These are phyloP conservation scores for Aspidiotus rigidus DNA, from an alignment of 2,888 invertebrate species.

Conservation along the genomic window DNA sequence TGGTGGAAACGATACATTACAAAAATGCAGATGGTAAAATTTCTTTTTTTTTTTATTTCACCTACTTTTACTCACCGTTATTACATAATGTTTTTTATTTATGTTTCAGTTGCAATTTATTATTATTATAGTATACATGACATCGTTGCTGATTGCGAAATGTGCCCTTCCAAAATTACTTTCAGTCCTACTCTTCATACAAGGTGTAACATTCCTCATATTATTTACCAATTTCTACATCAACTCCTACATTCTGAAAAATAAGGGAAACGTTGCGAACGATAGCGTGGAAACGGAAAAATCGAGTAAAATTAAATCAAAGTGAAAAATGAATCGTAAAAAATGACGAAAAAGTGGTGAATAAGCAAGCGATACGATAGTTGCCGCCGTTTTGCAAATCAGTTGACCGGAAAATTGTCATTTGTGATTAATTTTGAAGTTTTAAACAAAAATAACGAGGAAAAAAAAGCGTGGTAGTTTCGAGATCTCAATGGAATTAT, in stretches of 20 bases:
- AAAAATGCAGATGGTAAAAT: slow-evolving; percentile 44
- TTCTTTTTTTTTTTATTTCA: too few species aligned
- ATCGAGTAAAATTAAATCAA: background rate
- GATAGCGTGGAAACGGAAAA: background rate
- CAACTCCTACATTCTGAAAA: slow-evolving; percentile 45
- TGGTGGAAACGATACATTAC: slow-evolving; percentile 51
- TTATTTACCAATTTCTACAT: slow-evolving; percentile 53
- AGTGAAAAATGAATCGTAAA: background rate
- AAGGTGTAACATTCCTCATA: slow-evolving; percentile 50
- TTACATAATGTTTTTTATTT: background rate
- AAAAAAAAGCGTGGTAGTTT: too few species aligned
- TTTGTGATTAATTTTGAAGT: too few species aligned
- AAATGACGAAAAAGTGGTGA: too few species aligned
- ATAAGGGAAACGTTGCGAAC: background rate
- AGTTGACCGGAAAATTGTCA: too few species aligned
- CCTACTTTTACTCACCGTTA: too few species aligned
- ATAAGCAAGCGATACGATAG: too few species aligned
- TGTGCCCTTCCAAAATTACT: slow-evolving; percentile 50
- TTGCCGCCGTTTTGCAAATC: too few species aligned
- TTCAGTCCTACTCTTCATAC: slow-evolving; percentile 50
- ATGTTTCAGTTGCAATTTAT: slow-evolving; percentile 53
- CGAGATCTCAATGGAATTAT: too few species aligned
- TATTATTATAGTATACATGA: slow-evolving; percentile 56
- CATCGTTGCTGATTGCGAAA: slow-evolving; percentile 48
- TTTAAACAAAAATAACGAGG: too few species aligned